Conservation (phyloP, 2,797 vertebrate species). For the Gadopsis marmoratus region DNA sequence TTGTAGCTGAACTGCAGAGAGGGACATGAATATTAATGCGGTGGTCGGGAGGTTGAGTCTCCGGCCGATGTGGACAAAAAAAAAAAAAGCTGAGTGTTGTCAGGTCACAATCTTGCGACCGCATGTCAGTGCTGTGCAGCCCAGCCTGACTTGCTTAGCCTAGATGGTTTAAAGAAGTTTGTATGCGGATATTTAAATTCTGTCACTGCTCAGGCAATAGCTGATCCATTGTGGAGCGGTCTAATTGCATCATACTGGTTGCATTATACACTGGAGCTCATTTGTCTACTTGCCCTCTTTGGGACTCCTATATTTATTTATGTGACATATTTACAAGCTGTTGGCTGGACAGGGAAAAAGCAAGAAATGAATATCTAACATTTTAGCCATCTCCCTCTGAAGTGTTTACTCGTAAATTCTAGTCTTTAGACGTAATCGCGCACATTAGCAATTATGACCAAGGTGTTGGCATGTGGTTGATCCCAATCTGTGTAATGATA, state of each 20-base stretch:
- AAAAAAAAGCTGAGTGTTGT: constrained; percentile 39
- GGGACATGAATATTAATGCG: constrained; percentile 58
- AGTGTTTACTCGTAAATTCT: constrained; percentile 20
- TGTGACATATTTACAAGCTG: neutral
- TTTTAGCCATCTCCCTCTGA: neutral
- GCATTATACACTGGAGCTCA: neutral
- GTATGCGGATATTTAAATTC: constrained; percentile 6
- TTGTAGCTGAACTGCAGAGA: constrained; percentile 15
- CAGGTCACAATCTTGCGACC: constrained; percentile 32
- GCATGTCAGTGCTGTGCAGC: constrained; percentile 9
- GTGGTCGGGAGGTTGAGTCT: constrained; percentile 46
- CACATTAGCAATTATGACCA: constrained; percentile 20
- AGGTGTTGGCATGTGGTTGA: constrained; percentile 36
- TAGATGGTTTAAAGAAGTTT: constrained; percentile 19
- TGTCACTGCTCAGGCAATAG: neutral
- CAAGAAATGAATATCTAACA: neutral
- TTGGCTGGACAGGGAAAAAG: neutral
- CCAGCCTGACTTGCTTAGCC: constrained; percentile 1
- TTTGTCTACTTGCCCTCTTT: neutral
- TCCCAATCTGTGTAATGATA: constrained; percentile 38
- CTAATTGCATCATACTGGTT: constrained; percentile 25
- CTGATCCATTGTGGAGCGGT: constrained; percentile 6
- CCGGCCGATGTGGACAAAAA: constrained; percentile 13
- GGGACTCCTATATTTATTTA: neutral
- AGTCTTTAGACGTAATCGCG: constrained; percentile 29